Base-by-base conservation (phyloP, 2,888 invertebrate genomes). In the Lepidochrysops patricia region DNA sequence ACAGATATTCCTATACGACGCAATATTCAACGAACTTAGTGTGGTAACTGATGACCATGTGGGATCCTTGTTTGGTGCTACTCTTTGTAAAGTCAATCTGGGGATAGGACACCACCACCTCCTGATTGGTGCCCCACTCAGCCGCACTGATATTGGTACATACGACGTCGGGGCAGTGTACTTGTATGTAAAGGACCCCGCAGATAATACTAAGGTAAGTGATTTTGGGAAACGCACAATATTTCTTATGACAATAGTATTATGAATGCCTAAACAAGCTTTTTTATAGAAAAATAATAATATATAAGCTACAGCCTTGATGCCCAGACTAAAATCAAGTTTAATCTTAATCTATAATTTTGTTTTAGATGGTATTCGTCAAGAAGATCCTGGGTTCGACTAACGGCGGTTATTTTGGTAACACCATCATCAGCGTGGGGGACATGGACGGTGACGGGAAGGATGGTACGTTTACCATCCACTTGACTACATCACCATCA, bases 41-140 rank as follows among this genome's bases (percentile, higher is more conserved):
- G 43, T 54, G 2, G 59, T 64, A n/a, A 43, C 49, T 1, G 60
- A 63, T 3, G 63, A 66, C 0, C 54, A 29, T 15, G 68, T 91
- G 15, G 93, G 93, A 0, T 88, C 91, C 3, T 90, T 92, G 74
- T 94, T 91, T 66, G 93, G 93, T 0, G 88, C 91, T 0, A 76
- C 89, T 0, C 63, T 93, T 3, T 87, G 90, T 60, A 61, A 76
- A 0, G 78, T 75, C 0, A 87, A 84, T 61, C 64, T 92, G 0
- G 82, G 81, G 49, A 72, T 69, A 1, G 73, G 74, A 1, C 76
- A 78, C 2, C 84, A 86, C 52, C 91, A 92, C 57, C 70, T 94
- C 1, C 69, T 93, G 0, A 90, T 93, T 0, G 93, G 93, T 0
- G 92, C 93, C 0, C 93, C 93, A 0, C 73, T 79, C 9, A 80